These are phyloP conservation scores for Plectropomus leopardus DNA, from an alignment of 2,113 vertebrate genomes.

Conservation along the genomic window DNA sequence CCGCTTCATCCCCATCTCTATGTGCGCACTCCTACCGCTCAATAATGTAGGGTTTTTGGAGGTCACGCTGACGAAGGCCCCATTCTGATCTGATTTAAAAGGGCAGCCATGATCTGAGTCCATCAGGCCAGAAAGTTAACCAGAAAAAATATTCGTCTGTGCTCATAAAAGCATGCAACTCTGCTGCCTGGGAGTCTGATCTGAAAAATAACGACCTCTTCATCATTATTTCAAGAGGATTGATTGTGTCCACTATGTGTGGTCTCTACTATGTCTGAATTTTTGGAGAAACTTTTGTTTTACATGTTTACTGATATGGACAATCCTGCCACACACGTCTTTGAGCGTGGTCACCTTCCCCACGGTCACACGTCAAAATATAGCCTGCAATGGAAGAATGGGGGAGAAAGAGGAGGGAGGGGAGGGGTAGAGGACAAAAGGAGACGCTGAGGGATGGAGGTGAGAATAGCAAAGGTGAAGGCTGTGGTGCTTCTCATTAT, in stretches of 20 bases:
- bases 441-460: slow-evolving; percentile 29
- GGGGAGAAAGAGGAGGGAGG: not conserved
- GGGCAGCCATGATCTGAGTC: slow-evolving; percentile 45
- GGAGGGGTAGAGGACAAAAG: slow-evolving; percentile 48
- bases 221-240: not conserved
- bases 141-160: slow-evolving; percentile 10
- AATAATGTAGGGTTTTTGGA: slow-evolving; percentile 58
- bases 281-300: not conserved
- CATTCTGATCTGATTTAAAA: slow-evolving; percentile 63
- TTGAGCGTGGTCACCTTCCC: slow-evolving; percentile 56
- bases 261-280: not conserved
- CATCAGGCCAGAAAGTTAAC: slow-evolving; percentile 28
- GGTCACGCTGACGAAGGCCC: slow-evolving; percentile 56
- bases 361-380: slow-evolving; percentile 42
- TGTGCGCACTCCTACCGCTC: slow-evolving; percentile 32
- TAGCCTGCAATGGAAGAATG: slow-evolving; percentile 6
- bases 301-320: slow-evolving; percentile 17
- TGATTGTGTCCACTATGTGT: not conserved
- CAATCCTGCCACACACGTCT: slow-evolving; percentile 13
- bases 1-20: slow-evolving; percentile 54
- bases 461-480: slow-evolving; percentile 22
- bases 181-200: not conserved
- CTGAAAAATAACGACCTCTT: slow-evolving; percentile 16
- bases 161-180: slow-evolving; percentile 12
- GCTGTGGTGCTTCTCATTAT: slow-evolving; percentile 13